Conservation (phyloP, 2,888 invertebrate genomes). For the Prosopocoilus inquinatus region DNA sequence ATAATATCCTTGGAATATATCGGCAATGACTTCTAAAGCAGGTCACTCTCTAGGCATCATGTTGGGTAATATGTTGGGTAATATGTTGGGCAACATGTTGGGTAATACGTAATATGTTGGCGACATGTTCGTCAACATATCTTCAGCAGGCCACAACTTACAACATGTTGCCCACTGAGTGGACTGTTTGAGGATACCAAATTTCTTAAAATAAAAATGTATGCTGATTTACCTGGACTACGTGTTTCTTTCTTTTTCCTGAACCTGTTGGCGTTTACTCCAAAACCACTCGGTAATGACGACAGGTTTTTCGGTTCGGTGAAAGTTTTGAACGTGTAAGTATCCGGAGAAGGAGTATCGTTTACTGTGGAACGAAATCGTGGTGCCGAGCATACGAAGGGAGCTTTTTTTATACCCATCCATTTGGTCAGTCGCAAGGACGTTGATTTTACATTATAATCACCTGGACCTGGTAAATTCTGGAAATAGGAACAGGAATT, state of each 20-base stretch:
- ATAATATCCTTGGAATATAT: too few species aligned
- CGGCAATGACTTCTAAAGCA: too few species aligned
- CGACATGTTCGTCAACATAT: too few species aligned
- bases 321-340: conserved; percentile 30
- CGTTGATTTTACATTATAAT: conserved; percentile 30
- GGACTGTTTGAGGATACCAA: too few species aligned
- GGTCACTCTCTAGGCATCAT: too few species aligned
- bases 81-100: too few species aligned
- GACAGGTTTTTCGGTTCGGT: conserved; percentile 25
- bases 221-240: conserved; percentile 21
- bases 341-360: conserved; percentile 32
- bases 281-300: conserved; percentile 23
- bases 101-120: too few species aligned
- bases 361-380: conserved; percentile 26
- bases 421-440: conserved; percentile 21
- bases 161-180: too few species aligned
- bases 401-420: conserved; percentile 33
- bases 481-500: too few species aligned
- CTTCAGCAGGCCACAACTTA: too few species aligned
- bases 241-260: neutral
- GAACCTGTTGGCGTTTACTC: conserved; percentile 19
- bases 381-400: conserved; percentile 31
- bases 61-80: too few species aligned
- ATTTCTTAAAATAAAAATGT: neutral
- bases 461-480: conserved; percentile 40